Percentiles rank a stretch among this genome's conserved stretches.
phyloP scores from a whole-genome alignment of 1,140 invertebrate species.

The Papilio machaon region DNA sequence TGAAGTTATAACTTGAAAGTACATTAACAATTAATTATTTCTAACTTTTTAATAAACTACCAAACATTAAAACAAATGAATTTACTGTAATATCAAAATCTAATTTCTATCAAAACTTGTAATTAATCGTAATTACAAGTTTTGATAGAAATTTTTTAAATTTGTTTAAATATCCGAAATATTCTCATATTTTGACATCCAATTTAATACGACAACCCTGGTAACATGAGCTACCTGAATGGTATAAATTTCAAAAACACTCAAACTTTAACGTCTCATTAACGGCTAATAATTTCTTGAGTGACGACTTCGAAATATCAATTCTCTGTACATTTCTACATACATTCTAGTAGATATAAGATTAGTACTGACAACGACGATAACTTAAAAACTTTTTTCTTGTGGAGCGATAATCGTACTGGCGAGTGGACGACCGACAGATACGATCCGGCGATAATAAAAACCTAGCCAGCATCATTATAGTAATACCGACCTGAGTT shows the following conservation, averaged over 20 bases:
- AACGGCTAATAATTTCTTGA: constrained; percentile 71
- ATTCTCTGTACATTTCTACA: constrained; percentile 35
- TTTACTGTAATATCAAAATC: background rate
- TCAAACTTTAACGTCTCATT: constrained; percentile 67
- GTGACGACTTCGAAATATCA: constrained; percentile 74
- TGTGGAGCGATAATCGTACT: constrained; percentile 66
- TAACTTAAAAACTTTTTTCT: constrained; percentile 76
- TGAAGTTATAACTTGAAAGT: background rate
- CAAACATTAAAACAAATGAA: background rate
- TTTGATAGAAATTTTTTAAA: no score
- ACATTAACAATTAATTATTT: background rate
- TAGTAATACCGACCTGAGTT: constrained; percentile 60
- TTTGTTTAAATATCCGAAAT: background rate
- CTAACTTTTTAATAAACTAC: background rate
- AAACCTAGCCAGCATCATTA: constrained; percentile 75
- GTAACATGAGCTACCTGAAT: constrained; percentile 64
- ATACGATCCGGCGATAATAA: constrained; percentile 68
- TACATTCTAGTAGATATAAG: constrained; percentile 68
- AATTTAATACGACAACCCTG: constrained; percentile 21
- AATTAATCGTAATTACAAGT: no score
- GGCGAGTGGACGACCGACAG: constrained; percentile 53
- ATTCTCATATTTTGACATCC: background rate
- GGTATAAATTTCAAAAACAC: constrained; percentile 62
- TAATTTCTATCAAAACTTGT: no score
- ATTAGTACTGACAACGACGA: constrained; percentile 74